Percentiles rank a stretch among this genome's conserved stretches.
Evolutionary conservation across 2,888 invertebrate species (phyloP).

Genomic region (Agonopterix alstromeriana): DNA sequence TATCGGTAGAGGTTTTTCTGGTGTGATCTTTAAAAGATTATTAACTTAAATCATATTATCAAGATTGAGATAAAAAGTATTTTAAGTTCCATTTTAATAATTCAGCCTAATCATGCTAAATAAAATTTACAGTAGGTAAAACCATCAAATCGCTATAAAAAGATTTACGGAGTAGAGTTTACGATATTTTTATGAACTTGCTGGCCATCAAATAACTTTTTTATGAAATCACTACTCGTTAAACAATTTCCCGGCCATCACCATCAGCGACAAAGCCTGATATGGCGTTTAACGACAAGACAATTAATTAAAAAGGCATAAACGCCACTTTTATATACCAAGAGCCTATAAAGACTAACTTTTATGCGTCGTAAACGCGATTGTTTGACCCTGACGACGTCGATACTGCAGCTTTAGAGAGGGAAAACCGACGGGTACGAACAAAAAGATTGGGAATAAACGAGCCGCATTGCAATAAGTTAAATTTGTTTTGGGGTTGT

Average conservation of each 20-base stretch:
- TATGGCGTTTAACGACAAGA: conserved; percentile 68
- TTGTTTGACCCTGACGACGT: conserved; percentile 66
- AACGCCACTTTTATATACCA: conserved; percentile 73
- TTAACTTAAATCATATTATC: background rate
- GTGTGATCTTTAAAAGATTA: background rate
- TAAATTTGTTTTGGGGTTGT: too few relatives aligned
- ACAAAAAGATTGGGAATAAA: conserved; percentile 33
- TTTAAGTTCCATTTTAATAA: background rate
- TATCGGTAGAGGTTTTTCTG: conserved; percentile 3
- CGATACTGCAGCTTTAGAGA: conserved; percentile 41
- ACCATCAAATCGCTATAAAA: conserved; percentile 6
- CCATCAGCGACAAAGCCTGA: conserved; percentile 63
- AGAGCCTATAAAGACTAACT: conserved; percentile 75
- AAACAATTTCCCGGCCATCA: conserved; percentile 66
- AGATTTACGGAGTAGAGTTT: conserved; percentile 29
- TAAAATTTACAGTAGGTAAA: background rate
- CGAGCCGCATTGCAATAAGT: too few relatives aligned
- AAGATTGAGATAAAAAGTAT: background rate
- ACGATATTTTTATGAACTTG: conserved; percentile 62
- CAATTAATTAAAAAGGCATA: conserved; percentile 76
- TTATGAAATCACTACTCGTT: conserved; percentile 68
- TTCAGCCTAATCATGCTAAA: background rate
- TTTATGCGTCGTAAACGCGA: conserved; percentile 76
- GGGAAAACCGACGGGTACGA: conserved; percentile 25
- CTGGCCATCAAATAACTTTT: conserved; percentile 55